Evolutionary conservation across 2,888 invertebrate species (phyloP), one percentile per base, ranked within the genome.

Genomic region (Onchidella celtica): DNA sequence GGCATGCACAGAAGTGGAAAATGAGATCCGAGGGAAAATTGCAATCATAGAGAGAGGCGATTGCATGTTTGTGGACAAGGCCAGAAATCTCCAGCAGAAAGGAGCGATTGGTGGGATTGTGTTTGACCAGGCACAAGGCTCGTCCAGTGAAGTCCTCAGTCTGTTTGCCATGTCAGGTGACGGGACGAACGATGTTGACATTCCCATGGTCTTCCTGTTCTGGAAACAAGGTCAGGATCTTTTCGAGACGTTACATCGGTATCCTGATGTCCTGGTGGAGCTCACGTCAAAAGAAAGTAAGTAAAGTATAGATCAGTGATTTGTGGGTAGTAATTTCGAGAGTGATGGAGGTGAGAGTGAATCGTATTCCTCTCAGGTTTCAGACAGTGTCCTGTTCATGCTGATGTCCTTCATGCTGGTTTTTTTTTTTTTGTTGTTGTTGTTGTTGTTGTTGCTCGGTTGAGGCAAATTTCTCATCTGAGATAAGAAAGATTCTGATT

Each of bases 111-210:
- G 96, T 29, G 97, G 97, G 27, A 96, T 99, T 88, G 96, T 99
- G 59, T 94, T 94, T 72, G 94, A 94, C 94, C 97, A 97, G 93
- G 95, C 96, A 17, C 94, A 95, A 3, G 96, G 95, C 38, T 96
- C 97, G 55, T 96, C 96, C 77, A 95, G 96, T 65, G 95, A 95
- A 40, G 95, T 95, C 74, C 96, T 97, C 1, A 96, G 97, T 0
- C 95, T 98, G 94, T 99, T 99, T 94, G 97, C 98, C 3, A 99
- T 99, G 99, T 97, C 98, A 0, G 98, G 98, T 0, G 98, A 99
- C 93, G 97, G 97, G 0, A 96, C 97, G 86, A 86, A 90, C 38
- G 97, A 98, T 92, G 96, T 98, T 9, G 95, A 94, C 85, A 97
- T 98, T 90, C 97, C 98, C 0, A 95, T 97, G n/a, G 96, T 98